These are phyloP conservation scores for Euphydryas editha DNA, from an alignment of 2,888 invertebrate species.

Conservation along the genomic window DNA sequence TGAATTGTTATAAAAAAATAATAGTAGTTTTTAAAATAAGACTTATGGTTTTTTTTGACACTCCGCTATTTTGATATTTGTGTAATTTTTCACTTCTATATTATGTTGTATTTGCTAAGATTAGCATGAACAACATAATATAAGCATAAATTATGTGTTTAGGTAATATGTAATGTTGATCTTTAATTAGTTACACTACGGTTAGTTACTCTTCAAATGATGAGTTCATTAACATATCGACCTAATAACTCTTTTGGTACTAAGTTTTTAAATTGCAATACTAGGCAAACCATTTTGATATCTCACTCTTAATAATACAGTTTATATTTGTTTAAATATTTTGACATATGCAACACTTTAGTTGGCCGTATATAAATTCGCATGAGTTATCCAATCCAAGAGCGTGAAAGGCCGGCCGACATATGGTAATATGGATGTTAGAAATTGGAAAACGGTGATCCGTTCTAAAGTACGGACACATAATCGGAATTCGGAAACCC, in stretches of 20 bases:
- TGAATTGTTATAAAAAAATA: no score
- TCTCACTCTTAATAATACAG: constrained; percentile 1
- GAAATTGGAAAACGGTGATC: constrained; percentile 67
- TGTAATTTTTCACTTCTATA: no score
- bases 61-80: no score
- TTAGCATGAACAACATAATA: no score
- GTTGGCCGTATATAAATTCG: constrained; percentile 42
- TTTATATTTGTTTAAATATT: neutral
- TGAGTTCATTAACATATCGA: constrained; percentile 3
- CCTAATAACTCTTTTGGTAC: neutral
- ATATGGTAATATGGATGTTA: constrained; percentile 74
- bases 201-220: neutral
- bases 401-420: constrained; percentile 71
- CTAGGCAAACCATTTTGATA: constrained; percentile 1
- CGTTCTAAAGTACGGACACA: constrained; percentile 45
- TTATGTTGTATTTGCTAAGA: no score
- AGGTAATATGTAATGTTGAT: no score
- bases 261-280: neutral
- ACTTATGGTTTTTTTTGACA: no score
- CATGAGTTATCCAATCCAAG: constrained; percentile 67
- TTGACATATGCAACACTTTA: constrained; percentile 9
- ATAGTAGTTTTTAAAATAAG: no score
- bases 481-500: constrained; percentile 12
- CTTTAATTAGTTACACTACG: no score
- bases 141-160: no score